Base-by-base conservation (phyloP, 2,113 vertebrate species). In the Tachysurus fulvidraco region DNA sequence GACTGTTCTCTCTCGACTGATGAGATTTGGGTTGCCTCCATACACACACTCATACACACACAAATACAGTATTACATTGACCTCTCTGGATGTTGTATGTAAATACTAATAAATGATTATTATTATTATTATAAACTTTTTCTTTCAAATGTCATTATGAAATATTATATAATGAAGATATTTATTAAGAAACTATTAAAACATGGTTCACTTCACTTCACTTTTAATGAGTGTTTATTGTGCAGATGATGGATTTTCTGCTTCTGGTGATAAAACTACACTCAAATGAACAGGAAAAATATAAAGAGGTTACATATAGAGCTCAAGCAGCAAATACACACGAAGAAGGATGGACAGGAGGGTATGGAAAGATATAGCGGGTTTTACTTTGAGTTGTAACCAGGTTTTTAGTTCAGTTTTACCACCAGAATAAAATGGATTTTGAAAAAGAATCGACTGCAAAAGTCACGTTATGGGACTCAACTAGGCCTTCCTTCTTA, bases 1-100 rank as follows among this genome's bases (percentile, higher is more conserved):
- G 64, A 64, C 8, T 78, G 14, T 71, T 21, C 14, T 64, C 52
- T 55, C 60, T 76, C 3, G 4, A 36, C 16, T 64, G 52, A 25
- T 30, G 36, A 23, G 17, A 76, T 74, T 77, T 77, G n/a, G 7
- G 7, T 54, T 54, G 7, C 52, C n/a, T 52, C 23, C n/a, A 52
- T 55, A 41, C 23, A 83, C 41, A 73, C 78, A 25, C 8, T 73
- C 46, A 80, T 36, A 81, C 90, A 93, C 25, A 46, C 78, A 30
- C 44, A 28, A 6, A 77, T 30, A 84, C 90, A 93, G 92, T 93
- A 91, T 93, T 94, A 90, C 87, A 90, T 89, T 89, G 50, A 89
- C 67, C 60, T 88, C 57, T 52, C 88, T 84, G 73, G 89, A 88
- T 89, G 85, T 91, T 84, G 5, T 87, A 90, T 91, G 85, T 81